Conservation (phyloP, 2,797 vertebrate genomes). For the Clarias pachynema region DNA sequence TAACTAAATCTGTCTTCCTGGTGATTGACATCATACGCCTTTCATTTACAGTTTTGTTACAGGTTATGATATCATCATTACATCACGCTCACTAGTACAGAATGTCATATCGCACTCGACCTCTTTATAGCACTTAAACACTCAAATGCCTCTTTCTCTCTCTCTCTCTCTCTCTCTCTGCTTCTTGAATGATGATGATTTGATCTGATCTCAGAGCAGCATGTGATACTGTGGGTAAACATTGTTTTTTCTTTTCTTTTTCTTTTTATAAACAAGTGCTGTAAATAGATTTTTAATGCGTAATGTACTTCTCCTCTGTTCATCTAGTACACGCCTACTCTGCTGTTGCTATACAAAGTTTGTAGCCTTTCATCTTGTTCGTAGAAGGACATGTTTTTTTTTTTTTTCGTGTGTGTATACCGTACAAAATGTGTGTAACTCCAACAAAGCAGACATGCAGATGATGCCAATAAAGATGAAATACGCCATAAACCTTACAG, state of each 20-base stretch:
- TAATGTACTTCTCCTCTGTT: conserved; percentile 58
- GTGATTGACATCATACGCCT: neutral
- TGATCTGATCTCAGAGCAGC: conserved; percentile 19
- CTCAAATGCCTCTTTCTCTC: neutral
- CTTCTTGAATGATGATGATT: neutral
- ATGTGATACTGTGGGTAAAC: conserved; percentile 46
- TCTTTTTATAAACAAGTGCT: conserved; percentile 59
- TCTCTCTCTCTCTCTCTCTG: neutral
- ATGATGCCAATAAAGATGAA: conserved; percentile 47
- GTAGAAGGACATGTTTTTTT: conserved; percentile 61
- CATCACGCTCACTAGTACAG: neutral
- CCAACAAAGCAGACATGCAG: conserved; percentile 49
- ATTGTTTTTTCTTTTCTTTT: neutral
- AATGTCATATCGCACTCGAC: neutral
- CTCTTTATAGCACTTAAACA: conserved; percentile 43
- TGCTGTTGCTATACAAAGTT: conserved; percentile 75
- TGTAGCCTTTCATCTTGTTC: conserved; percentile 67
- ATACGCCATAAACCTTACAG: conserved; percentile 62
- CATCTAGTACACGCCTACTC: conserved; percentile 63
- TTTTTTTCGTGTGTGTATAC: conserved; percentile 58
- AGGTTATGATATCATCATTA: conserved; percentile 6
- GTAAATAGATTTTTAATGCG: conserved; percentile 72
- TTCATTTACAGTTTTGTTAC: neutral
- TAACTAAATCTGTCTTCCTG: neutral
- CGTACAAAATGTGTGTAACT: conserved; percentile 61